Conservation (phyloP, 2,888 invertebrate genomes). For the Cheilosia grossa region DNA sequence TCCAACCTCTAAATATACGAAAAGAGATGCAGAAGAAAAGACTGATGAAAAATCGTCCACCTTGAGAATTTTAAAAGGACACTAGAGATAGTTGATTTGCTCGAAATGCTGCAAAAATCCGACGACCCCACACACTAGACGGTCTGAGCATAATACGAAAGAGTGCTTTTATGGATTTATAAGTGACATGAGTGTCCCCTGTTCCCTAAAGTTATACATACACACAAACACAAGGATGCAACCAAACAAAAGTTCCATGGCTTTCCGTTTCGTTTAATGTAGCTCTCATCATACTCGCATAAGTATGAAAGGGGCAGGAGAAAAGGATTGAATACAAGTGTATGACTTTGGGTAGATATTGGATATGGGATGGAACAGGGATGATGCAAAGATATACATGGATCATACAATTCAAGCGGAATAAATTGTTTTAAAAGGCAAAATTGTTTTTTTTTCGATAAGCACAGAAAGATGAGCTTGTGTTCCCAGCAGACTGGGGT, state of each 20-base stretch:
- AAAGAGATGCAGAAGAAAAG: conserved; percentile 28
- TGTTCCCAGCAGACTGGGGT: neutral
- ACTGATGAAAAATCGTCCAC: conserved; percentile 61
- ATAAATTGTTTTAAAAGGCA: conserved; percentile 55
- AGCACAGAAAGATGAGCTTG: conserved; percentile 1
- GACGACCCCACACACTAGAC: neutral
- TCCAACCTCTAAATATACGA: conserved; percentile 27
- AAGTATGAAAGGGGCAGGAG: conserved; percentile 22
- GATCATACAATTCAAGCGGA: conserved; percentile 35
- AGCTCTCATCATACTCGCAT: conserved; percentile 19
- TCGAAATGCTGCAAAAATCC: neutral
- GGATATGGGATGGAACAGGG: neutral
- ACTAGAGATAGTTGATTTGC: conserved; percentile 32
- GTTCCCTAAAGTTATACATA: conserved; percentile 9
- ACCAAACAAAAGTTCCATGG: neutral
- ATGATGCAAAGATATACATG: conserved; percentile 17
- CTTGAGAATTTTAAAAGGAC: conserved; percentile 51
- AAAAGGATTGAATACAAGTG: neutral
- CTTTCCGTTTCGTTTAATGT: conserved; percentile 41
- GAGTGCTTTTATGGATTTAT: conserved; percentile 62
- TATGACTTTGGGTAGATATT: neutral
- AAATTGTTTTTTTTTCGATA: conserved; percentile 49
- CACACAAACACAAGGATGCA: neutral
- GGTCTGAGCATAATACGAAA: conserved; percentile 18
- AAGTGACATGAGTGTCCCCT: conserved; percentile 38